Base-by-base conservation (phyloP, 2,888 invertebrate species). In the Heteromyza rotundicornis region DNA sequence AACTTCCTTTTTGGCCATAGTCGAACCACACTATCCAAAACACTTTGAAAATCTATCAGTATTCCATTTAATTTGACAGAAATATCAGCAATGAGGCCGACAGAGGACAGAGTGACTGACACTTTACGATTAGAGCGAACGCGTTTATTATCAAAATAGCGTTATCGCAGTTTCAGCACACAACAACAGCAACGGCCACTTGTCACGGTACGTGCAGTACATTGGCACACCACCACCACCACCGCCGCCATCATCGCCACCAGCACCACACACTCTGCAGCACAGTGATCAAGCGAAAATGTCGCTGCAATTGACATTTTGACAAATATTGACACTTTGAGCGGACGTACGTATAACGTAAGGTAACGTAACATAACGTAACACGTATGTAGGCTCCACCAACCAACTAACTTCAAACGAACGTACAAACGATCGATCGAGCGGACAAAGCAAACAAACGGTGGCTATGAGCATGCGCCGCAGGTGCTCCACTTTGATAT, bases 251-350 rank as follows among this genome's bases (percentile, higher is more conserved):
- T 40, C 40, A n/a, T n/a, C 40, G 40, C 14, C 40, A n/a, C n/a
- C 16, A 5, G 32, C 32, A 32, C 32, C 12, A 5, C 32, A 8
- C 12, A 12, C 32, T 32, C 32, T 32, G 32, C 32, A 12, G 32
- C 32, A 32, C 32, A n/a, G 63, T 79, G 80, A 79, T 79, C 79
- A 78, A 79, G 77, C 76, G 77, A 74, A 77, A 73, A 79, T 79
- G 80, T 79, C 77, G 77, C 73, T 62, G 64, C 73, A 73, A 76
- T 75, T 79, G 79, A 79, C 79, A 78, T 75, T 73, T 79, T 79
- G 79, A 79, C 79, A 79, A 79, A 79, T 79, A 78, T 76, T 78
- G 79, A 79, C 79, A 69, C 70, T 69, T 68, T 66, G 68, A 68
- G 65, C 65, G 69, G 63, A 64, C 60, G 40, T n/a, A n/a, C n/a